These are phyloP conservation scores for Cricetomys ansorgei DNA, from an alignment of 2,113 vertebrate genomes.

Conservation along the genomic window DNA sequence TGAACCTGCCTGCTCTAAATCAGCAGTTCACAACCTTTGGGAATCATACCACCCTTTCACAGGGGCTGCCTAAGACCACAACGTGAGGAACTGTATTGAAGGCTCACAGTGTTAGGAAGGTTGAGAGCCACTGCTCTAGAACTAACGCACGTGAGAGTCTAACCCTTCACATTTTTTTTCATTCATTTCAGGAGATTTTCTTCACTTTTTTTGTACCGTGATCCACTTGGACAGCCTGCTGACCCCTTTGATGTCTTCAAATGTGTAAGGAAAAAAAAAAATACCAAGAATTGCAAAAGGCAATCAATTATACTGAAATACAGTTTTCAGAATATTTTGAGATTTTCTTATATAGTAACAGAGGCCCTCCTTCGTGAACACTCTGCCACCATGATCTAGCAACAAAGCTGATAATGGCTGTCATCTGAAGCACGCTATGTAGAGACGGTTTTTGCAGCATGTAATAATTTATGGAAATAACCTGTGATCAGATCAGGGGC, in stretches of 20 bases:
- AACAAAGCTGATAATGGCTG: not conserved
- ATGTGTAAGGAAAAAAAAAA: constrained; percentile 25
- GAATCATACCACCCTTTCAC: too few species aligned
- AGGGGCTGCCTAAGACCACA: too few species aligned
- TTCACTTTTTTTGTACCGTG: not conserved
- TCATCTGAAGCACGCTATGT: not conserved
- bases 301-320: not conserved
- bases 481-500: constrained; percentile 9
- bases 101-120: too few species aligned
- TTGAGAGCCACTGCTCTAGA: not conserved
- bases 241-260: not conserved
- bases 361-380: not conserved
- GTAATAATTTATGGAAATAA: constrained; percentile 16
- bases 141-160: not conserved
- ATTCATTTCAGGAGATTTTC: not conserved
- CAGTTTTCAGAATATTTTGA: constrained; percentile 40
- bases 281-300: not conserved
- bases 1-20: not conserved
- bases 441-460: not conserved
- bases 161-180: not conserved
- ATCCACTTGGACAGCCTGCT: not conserved
- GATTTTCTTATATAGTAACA: not conserved
- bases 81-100: too few species aligned
- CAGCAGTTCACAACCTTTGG: too few species aligned
- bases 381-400: not conserved